Evolutionary conservation across 2,797 vertebrate genomes (phyloP).

Genomic region (Lagodon rhomboides): DNA sequence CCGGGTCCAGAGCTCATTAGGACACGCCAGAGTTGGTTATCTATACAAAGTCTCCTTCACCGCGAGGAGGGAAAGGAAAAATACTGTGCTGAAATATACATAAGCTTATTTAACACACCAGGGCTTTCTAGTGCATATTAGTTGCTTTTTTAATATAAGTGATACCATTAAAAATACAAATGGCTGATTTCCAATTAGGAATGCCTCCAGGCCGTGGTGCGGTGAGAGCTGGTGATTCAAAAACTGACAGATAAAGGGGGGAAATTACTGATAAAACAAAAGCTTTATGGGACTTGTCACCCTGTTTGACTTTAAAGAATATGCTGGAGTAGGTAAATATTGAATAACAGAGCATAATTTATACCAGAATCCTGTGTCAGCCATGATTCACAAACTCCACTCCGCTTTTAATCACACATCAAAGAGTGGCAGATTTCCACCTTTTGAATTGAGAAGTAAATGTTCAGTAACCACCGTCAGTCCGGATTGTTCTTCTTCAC

Average conservation of each 20-base stretch:
- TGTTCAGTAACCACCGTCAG: background rate
- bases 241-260: background rate
- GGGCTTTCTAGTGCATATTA: background rate
- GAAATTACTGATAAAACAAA: background rate
- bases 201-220: background rate
- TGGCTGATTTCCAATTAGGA: background rate
- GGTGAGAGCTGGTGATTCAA: background rate
- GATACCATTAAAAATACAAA: background rate
- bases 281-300: background rate
- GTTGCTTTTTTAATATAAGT: conserved; percentile 3
- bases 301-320: background rate
- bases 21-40: background rate
- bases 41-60: background rate
- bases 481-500: background rate
- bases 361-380: background rate
- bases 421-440: background rate
- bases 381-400: background rate
- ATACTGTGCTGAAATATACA: background rate
- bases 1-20: conserved; percentile 18
- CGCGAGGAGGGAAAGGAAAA: background rate
- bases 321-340: background rate
- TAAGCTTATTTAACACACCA: background rate
- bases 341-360: background rate
- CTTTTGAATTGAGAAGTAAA: background rate
- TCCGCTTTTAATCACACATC: background rate